Evolutionary conservation across 2,113 vertebrate species (phyloP).

Genomic region (Hyperoodon ampullatus): DNA sequence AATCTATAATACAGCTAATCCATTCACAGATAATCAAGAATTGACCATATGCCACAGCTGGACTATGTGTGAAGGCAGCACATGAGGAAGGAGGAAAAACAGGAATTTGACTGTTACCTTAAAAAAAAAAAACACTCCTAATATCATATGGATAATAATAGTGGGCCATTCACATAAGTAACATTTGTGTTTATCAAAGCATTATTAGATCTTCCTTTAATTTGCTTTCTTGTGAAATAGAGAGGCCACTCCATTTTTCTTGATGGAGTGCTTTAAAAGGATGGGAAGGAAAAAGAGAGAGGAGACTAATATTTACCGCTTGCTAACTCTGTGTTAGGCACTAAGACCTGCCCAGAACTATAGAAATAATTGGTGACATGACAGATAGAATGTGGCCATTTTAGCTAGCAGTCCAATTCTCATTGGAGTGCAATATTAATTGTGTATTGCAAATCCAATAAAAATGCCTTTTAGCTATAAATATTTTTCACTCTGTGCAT

Average conservation of each 20-base stretch:
- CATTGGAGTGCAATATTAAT: not conserved
- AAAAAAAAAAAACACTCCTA: not conserved
- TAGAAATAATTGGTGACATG: not conserved
- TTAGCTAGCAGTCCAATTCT: not conserved
- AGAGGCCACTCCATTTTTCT: not conserved
- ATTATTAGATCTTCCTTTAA: not conserved
- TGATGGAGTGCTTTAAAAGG: not conserved
- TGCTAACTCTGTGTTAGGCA: not conserved
- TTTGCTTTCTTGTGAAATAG: not conserved
- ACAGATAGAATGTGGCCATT: not conserved
- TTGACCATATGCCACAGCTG: constrained; percentile 65
- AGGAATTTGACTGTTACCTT: not conserved
- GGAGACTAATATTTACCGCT: not conserved
- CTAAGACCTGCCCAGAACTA: not conserved
- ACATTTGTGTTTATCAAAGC: not conserved
- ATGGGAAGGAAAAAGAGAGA: not conserved
- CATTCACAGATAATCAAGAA: constrained; percentile 66
- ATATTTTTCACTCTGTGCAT: not conserved
- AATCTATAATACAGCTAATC: constrained; percentile 50
- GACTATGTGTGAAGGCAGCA: not conserved
- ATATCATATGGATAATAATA: not conserved
- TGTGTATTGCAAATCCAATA: not conserved
- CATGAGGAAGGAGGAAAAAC: not conserved
- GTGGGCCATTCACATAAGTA: not conserved
- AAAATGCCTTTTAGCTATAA: not conserved